Evolutionary conservation across 2,888 invertebrate species (phyloP), one percentile per base, ranked within the genome.

Genomic region (Luperina testacea): DNA sequence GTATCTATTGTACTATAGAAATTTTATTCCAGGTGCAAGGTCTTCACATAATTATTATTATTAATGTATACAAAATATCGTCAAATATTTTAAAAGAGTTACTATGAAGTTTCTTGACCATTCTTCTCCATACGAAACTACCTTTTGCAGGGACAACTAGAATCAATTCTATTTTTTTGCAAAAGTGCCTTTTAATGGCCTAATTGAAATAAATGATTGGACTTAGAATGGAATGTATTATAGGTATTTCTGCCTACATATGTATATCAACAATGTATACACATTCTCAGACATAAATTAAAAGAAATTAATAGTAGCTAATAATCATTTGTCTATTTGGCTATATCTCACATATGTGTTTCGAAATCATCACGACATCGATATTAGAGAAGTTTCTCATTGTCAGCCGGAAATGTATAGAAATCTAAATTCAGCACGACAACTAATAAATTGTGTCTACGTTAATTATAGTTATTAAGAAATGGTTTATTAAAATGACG

Each of bases 401-500:
- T 76, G 65, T 78, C 63, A 63, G 73, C 82, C 84, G 88, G 88
- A 89, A 78, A 86, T 75, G 74, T 84, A 77, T 53, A 80, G 70
- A 84, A 73, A 70, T 88, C 72, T 81, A 63, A 80, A 88, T 84
- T 78, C 61, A 65, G 32, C 70, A 78, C 77, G 69, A 74, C 75
- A 69, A 57, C 27, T 70, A 77, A 89, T 89, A 88, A 84, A 88
- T 84, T 78, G 78, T 67, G 65, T 42, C 38, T 77, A 24, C 2
- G 59, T 84, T 87, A 89, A 89, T 87, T 89, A 87, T 85, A 72
- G 75, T 74, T 69, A 88, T 87, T 87, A 82, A 75, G 59, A 75
- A 87, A 77, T 77, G 45, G 45, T 65, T 72, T 57, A 78, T 77
- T 79, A 77, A 24, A 57, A 57, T 53, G 27, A 38, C 57, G 71